Percentiles rank a stretch among this genome's conserved stretches.
phyloP scores from a whole-genome alignment of 2,113 vertebrate genomes.

The Danio rerio region GRCz12tu NC_133185.1:36799501-36800000 shows the following conservation, averaged over 20 bases:
- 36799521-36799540: too few relatives aligned
- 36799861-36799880: slow-evolving; percentile 94
- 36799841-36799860: slow-evolving; percentile 99
- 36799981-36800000: neutral
- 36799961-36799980: neutral
- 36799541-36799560: too few relatives aligned
- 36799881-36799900: slow-evolving; percentile 97
- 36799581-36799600: too few relatives aligned
- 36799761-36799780: slow-evolving; percentile 62
- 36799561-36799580: too few relatives aligned
- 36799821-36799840: slow-evolving; percentile 99
- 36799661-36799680: too few relatives aligned
- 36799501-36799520: too few relatives aligned
- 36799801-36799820: slow-evolving; percentile 98
- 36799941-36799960: slow-evolving; percentile 85
- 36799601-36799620: too few relatives aligned
- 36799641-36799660: too few relatives aligned
- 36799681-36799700: too few relatives aligned
- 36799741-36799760: neutral
- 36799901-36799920: slow-evolving; percentile 94
- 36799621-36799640: too few relatives aligned
- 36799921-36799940: slow-evolving; percentile 93
- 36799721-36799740: too few relatives aligned
- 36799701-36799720: neutral
- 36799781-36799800: slow-evolving; percentile 99